Percentiles rank a stretch among this genome's conserved stretches.
These are phyloP conservation scores for Glossophaga mutica DNA, from an alignment of 2,797 vertebrate species.

Conservation along the genomic window DNA sequence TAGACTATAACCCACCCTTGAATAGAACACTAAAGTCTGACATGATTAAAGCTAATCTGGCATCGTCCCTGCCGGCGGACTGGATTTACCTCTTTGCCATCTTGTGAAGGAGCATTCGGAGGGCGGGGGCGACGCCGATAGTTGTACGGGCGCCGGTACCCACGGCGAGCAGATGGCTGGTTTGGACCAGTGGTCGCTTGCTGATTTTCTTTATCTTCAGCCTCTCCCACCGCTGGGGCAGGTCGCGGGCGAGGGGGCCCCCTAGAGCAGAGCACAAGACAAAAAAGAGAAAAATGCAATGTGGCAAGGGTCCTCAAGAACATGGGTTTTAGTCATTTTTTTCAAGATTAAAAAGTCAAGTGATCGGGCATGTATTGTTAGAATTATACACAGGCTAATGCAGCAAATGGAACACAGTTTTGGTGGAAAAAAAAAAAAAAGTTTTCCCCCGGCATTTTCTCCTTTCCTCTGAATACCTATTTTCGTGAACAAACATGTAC, in stretches of 20 bases:
- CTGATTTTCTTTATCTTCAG: constrained; percentile 85
- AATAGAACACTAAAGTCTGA: too few species aligned
- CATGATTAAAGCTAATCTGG: neutral
- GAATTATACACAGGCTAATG: neutral
- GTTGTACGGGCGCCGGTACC: constrained; percentile 84
- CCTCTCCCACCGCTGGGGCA: constrained; percentile 74
- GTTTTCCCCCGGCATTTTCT: neutral
- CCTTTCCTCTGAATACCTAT: neutral
- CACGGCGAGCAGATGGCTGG: constrained; percentile 79
- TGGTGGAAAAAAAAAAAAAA: neutral
- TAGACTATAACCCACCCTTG: neutral
- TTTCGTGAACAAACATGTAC: neutral
- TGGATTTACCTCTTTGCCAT: constrained; percentile 80
- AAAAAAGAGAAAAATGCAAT: fast-evolving
- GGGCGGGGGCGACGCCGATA: constrained; percentile 82
- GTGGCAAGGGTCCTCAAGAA: neutral
- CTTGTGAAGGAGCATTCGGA: constrained; percentile 73
- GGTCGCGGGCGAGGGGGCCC: constrained; percentile 80
- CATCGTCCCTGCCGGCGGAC: fast-evolving
- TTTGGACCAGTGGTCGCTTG: constrained; percentile 75
- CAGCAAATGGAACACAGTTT: neutral
- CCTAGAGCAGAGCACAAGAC: constrained; percentile 44
- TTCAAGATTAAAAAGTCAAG: neutral
- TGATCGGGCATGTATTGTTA: neutral
- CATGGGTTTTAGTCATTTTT: neutral